phyloP scores from a whole-genome alignment of 2,113 vertebrate genomes.

The Callipepla squamata region DNA sequence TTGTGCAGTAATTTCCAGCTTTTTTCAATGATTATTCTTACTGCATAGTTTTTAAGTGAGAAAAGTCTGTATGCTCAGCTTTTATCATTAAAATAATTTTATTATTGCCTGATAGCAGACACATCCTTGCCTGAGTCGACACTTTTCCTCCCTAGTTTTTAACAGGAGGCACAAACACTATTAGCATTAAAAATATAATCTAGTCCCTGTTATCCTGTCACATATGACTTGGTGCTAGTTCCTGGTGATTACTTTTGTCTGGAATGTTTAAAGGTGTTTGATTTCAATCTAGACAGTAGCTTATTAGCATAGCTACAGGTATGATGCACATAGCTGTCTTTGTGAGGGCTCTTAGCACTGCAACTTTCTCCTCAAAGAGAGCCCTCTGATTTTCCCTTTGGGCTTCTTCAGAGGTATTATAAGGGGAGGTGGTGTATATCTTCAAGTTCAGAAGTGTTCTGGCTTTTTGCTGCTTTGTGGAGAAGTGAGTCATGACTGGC shows the following conservation, averaged over 20 bases:
- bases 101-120: neutral
- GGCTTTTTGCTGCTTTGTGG: neutral
- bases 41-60: neutral
- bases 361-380: neutral
- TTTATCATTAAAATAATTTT: neutral
- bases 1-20: neutral
- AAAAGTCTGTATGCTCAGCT: neutral
- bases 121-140: neutral
- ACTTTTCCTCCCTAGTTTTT: neutral
- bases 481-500: neutral
- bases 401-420: neutral
- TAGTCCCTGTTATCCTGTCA: rapidly evolving
- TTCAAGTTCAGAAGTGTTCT: neutral
- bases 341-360: neutral
- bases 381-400: neutral
- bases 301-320: neutral
- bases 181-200: neutral
- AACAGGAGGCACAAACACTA: neutral
- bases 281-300: neutral
- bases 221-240: neutral
- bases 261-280: neutral
- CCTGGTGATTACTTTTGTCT: neutral
- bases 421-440: neutral
- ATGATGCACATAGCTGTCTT: rapidly evolving
- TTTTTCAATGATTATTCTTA: neutral